Evolutionary conservation across 2,797 vertebrate species (phyloP), one percentile per base, ranked within the genome.

Genomic region (Eulemur coronatus): DNA sequence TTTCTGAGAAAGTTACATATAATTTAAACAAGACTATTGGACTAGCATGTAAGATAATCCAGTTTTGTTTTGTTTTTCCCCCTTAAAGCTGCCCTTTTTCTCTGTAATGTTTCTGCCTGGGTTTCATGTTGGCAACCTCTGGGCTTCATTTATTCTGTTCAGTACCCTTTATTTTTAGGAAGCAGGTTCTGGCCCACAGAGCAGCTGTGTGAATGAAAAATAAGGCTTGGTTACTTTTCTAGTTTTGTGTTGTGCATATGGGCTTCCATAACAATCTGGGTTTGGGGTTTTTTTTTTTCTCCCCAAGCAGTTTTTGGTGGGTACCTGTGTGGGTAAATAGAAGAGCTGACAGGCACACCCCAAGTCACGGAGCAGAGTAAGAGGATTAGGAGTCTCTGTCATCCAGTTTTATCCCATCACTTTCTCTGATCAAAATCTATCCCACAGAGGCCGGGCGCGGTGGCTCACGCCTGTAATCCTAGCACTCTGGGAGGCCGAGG

Each of bases 171-270:
- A 78, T 70, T 93, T 57, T 93, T 50, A 91, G 28, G 81, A 89
- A 89, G 26, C n/a, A 50, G 20, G 35, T 95, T 97, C 59, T 95
- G 52, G 38, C 52, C 20, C 63, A 75, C 69, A 88, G 55, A 35
- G 41, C 33, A 81, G 76, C 30, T 73, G 13, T 90, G 91, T 73
- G 43, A 81, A 61, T 95, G 61, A 89, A 78, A 82, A 89, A 82
- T 48, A 97, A 96, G 95, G 93, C 91, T 98, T 94, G 96, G 97
- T 98, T 57, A 97, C 97, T 98, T 91, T 97, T 98, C 97, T 98
- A 97, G 94, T 98, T 98, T 98, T 98, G 90, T 98, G 95, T 97
- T 98, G 97, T 98, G 93, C 92, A 94, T 26, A 96, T 59, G 94
- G 95, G 96, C 98, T 97, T 96, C 94, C 96, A 50, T 82, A 89